Conservation (phyloP, 2,113 vertebrate species). For the Petrocephalus microphthalmus region DNA sequence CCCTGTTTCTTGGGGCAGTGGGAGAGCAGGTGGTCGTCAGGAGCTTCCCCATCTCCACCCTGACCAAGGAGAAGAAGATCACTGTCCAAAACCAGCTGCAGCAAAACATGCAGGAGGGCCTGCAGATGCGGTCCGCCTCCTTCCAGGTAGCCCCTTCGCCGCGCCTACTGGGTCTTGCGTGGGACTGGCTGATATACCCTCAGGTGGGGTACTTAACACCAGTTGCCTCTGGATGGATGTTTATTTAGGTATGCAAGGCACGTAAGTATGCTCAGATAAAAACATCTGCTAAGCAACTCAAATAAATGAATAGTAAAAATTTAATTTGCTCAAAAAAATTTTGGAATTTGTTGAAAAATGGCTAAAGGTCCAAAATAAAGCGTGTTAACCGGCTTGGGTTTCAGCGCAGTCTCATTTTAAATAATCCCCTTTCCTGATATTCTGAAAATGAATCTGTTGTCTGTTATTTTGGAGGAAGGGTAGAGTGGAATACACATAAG, state of each 20-base stretch:
- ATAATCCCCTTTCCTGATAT: neutral
- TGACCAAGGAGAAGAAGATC: conserved; percentile 97
- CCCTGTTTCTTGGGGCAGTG: conserved; percentile 55
- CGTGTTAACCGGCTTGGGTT: neutral
- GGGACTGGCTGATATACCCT: neutral
- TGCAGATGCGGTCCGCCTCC: conserved; percentile 86
- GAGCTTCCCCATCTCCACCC: conserved; percentile 84
- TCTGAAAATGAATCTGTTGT: neutral
- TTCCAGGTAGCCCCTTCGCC: conserved; percentile 73
- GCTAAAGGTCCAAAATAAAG: neutral
- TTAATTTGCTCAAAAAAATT: too few species aligned
- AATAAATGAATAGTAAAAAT: neutral
- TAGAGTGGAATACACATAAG: conserved; percentile 9
- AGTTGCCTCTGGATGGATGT: neutral
- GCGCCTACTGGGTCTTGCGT: neutral
- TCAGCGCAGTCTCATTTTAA: neutral
- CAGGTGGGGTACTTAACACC: neutral
- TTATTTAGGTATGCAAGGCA: neutral
- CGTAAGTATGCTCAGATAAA: neutral
- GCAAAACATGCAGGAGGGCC: conserved; percentile 90
- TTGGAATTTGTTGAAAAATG: neutral
- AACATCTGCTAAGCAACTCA: neutral
- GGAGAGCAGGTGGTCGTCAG: conserved; percentile 89
- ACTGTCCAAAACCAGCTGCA: conserved; percentile 90
- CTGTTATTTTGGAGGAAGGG: neutral